These are phyloP conservation scores for Eolophus roseicapilla DNA, from an alignment of 2,113 vertebrate species.

Conservation along the genomic window DNA sequence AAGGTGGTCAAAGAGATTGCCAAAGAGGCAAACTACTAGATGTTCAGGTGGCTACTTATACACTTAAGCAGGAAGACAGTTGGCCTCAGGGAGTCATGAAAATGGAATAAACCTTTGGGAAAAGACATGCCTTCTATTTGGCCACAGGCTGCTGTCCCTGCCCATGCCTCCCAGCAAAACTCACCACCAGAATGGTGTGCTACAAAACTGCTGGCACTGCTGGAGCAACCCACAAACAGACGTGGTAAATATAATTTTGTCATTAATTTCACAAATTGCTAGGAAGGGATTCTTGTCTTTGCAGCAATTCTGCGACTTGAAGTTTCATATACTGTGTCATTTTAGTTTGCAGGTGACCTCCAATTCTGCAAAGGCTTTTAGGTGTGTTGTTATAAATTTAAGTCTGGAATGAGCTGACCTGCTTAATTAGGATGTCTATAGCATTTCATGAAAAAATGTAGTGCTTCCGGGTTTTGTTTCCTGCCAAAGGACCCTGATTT, in stretches of 20 bases:
- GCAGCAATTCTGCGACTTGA: neutral
- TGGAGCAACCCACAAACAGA: neutral
- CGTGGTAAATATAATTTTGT: neutral
- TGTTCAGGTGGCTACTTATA: neutral
- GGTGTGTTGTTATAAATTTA: neutral
- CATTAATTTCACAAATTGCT: neutral
- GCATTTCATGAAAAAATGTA: neutral
- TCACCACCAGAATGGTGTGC: neutral
- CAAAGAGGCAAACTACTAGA: neutral
- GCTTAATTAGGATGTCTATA: neutral
- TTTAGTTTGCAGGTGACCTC: neutral
- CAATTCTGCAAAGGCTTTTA: neutral
- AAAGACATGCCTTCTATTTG: neutral
- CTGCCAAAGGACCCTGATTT: neutral
- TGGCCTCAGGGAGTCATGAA: neutral
- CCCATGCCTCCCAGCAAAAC: neutral
- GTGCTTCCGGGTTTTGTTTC: neutral
- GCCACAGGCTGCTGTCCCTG: neutral
- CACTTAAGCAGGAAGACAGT: neutral
- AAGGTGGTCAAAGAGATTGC: neutral
- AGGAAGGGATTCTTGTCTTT: neutral
- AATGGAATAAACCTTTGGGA: neutral
- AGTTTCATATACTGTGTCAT: neutral
- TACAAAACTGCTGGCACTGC: neutral
- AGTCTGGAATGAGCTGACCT: constrained; percentile 12